Evolutionary conservation across 2,797 vertebrate genomes (phyloP), one percentile per base, ranked within the genome.

Genomic region (Oophaga sylvatica): DNA sequence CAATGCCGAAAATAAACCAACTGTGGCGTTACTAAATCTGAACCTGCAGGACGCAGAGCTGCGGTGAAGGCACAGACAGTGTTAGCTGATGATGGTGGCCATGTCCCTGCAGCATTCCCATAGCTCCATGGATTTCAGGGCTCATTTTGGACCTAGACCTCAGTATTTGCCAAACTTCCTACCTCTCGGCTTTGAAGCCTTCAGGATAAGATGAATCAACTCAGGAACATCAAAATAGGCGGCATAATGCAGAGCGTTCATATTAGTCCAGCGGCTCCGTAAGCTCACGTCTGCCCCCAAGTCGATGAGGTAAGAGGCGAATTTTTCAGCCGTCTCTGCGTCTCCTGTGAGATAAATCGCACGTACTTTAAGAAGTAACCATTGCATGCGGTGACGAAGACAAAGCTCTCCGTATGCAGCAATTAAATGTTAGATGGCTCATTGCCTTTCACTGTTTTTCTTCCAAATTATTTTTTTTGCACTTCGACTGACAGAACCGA

Each of bases 191-290:
- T 96, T 96, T 20, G 97, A 96, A 11, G 96, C 95, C 94, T 97
- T 97, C 93, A 97, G 88, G 91, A 99, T 96, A 86, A 98, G 93
- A 45, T 90, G 91, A 89, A 99, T 96, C 15, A 99, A 96, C 86
- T 97, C 96, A 15, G 98, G 97, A 84, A 99, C 98, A 68, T 99
- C 98, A 31, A 99, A 99, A 93, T 99, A 99, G 2, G 98, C 96
- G 12, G 98, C 98, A 12, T 99, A 99, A 92, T 99, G 98, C 92
- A 99, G 93, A 56, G 98, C 97, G 89, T 96, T 98, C 98, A 99
- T 99, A 92, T 99, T 98, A 35, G 98, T 99, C 98, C 98, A 99
- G 59, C 97, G 97, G 77, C 97, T 99, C 75, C 98, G 96, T 71
- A 98, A 94, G 90, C 95, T 96, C 1, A 95, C 95, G 57, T 99